Percentiles rank a stretch among this genome's conserved stretches.
phyloP scores from a whole-genome alignment of 2,888 invertebrate genomes.

The Pherbina coryleti region DNA sequence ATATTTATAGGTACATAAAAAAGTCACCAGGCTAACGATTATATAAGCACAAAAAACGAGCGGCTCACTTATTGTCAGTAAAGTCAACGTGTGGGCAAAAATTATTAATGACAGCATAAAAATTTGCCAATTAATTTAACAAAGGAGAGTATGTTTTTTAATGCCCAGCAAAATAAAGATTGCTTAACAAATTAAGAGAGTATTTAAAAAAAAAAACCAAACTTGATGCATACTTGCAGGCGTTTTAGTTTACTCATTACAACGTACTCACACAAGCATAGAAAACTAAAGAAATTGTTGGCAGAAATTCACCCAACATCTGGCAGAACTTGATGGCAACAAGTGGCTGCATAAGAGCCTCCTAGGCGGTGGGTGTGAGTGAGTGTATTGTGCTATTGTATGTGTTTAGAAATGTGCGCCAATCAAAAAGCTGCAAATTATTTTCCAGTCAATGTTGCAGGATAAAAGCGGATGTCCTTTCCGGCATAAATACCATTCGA shows the following conservation, averaged over 20 bases:
- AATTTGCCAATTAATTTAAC: no score
- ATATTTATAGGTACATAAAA: no score
- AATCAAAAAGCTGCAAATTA: slow-evolving; percentile 54
- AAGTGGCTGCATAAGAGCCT: not conserved
- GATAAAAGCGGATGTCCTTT: slow-evolving; percentile 59
- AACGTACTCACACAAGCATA: not conserved
- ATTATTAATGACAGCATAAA: no score
- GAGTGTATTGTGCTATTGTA: not conserved
- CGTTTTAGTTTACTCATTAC: not conserved
- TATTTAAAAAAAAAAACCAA: not conserved
- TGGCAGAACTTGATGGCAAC: slow-evolving; percentile 2
- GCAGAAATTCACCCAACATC: not conserved
- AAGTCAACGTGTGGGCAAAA: no score
- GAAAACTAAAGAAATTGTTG: not conserved
- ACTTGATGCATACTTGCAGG: slow-evolving; percentile 19
- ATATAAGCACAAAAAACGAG: no score
- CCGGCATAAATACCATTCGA: slow-evolving; percentile 57
- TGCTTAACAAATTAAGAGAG: not conserved
- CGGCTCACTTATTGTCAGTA: no score
- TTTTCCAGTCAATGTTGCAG: slow-evolving; percentile 38
- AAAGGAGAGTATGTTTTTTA: no score
- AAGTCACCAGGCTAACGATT: no score
- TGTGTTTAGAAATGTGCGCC: slow-evolving; percentile 43
- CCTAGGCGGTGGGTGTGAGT: not conserved
- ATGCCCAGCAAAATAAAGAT: no score